Conservation (phyloP, 2,797 vertebrate genomes). For the Telmatherina bonti region DNA sequence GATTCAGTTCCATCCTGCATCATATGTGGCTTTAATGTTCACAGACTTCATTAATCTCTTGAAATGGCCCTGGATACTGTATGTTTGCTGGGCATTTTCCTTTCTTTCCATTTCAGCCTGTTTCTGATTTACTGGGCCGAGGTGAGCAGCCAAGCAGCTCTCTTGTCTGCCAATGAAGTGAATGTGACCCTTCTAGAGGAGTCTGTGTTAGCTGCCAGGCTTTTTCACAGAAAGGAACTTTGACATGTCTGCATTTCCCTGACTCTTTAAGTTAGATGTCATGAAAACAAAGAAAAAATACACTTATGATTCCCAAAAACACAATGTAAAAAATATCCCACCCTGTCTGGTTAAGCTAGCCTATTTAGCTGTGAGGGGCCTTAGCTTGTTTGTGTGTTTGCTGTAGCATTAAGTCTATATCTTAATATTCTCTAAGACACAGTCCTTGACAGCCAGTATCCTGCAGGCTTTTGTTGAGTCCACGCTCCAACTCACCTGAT, state of each 20-base stretch:
- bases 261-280: constrained; percentile 30
- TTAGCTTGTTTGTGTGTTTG: no score
- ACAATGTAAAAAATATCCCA: constrained; percentile 12
- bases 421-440: no score
- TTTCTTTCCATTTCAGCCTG: constrained; percentile 70
- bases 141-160: constrained; percentile 65
- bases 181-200: constrained; percentile 54
- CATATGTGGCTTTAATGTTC: constrained; percentile 18
- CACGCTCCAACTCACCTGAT: no score
- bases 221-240: constrained; percentile 41
- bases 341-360: no score
- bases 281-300: constrained; percentile 48
- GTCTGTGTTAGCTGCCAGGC: constrained; percentile 63
- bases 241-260: constrained; percentile 36
- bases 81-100: constrained; percentile 56
- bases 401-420: no score
- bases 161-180: constrained; percentile 62
- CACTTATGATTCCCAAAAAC: constrained; percentile 4
- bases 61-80: constrained; percentile 30
- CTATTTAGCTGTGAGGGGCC: no score
- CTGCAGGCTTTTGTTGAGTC: no score
- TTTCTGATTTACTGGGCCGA: constrained; percentile 74
- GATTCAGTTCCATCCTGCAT: background rate
- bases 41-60: constrained; percentile 48
- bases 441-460: no score